These are phyloP conservation scores for Hartigia nigra DNA, from an alignment of 2,888 invertebrate genomes.

Conservation along the genomic window DNA sequence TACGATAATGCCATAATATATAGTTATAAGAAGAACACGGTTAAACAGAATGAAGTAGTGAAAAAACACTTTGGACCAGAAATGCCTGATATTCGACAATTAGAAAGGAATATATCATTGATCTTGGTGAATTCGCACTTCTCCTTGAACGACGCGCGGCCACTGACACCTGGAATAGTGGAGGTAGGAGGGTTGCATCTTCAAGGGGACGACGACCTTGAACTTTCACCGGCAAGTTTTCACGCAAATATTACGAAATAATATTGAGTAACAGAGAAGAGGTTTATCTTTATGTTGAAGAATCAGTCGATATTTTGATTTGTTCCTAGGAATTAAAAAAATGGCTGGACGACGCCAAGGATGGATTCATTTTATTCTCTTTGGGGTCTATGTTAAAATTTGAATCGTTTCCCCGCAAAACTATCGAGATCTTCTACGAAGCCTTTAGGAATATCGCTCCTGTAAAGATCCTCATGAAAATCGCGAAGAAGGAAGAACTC, in stretches of 20 bases:
- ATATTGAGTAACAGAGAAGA: too few relatives aligned
- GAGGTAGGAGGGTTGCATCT: slow-evolving; percentile 68
- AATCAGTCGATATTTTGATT: neutral
- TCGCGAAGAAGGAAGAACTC: slow-evolving; percentile 12
- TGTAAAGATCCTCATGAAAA: neutral
- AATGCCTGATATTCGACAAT: slow-evolving; percentile 14
- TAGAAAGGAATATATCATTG: slow-evolving; percentile 44
- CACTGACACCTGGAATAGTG: slow-evolving; percentile 66
- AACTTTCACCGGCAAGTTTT: slow-evolving; percentile 10
- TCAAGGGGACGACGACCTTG: neutral
- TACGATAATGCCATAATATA: neutral
- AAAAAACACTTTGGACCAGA: slow-evolving; percentile 19
- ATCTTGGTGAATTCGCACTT: slow-evolving; percentile 68
- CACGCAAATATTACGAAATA: too few relatives aligned
- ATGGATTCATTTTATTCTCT: slow-evolving; percentile 29
- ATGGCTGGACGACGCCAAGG: slow-evolving; percentile 26
- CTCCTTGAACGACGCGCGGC: slow-evolving; percentile 66
- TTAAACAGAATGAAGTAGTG: slow-evolving; percentile 21
- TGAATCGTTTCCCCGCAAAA: slow-evolving; percentile 10
- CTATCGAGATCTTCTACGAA: slow-evolving; percentile 4
- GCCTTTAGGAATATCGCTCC: slow-evolving; percentile 7
- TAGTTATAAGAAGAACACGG: slow-evolving; percentile 22
- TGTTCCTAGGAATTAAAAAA: slow-evolving; percentile 23
- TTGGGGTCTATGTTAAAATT: slow-evolving; percentile 29
- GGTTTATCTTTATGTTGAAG: too few relatives aligned